Base-by-base conservation (phyloP, 1,140 invertebrate species). In the Anoplolepis gracilipes region DNA sequence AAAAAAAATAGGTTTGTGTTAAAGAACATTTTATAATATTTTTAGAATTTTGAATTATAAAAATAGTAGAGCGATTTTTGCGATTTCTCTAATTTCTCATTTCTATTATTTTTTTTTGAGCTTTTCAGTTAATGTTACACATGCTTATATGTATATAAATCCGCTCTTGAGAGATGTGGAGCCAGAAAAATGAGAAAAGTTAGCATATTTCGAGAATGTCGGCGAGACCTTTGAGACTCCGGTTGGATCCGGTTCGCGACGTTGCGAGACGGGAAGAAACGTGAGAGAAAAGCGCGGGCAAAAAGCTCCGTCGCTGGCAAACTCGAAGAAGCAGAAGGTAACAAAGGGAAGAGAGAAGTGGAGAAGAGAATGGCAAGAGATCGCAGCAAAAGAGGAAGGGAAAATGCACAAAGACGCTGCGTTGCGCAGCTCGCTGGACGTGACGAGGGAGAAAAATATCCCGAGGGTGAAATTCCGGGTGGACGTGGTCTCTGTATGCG, bases 351-450 rank as follows among this genome's bases (percentile, higher is more conserved):
- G 61, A 81, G 16, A 85, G 33, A 13, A 11, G 36, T 11, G 33
- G 53, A 84, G 42, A 36, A 49, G 36, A 65, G 36, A 64, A 78
- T 64, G n/a, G 42, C n/a, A 85, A 59, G 33, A 85, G 49, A 39
- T 28, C 61, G 30, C 19, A 25, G 16, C 8, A 10, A 16, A 4
- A 5, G 16, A 55, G 36, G 33, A 78, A 87, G 73, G 76, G 87
- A 88, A 88, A 78, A 73, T 69, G 79, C 78, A 85, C 86, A 84
- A 88, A 89, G 86, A 87, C 84, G 78, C 64, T 89, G 87, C 87
- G 88, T 86, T 88, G 88, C 87, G 87, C 87, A 89, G 88, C 77
- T 89, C 59, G 87, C 84, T 88, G 88, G 87, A 89, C 88, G 87
- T 89, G 88, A 89, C 84, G 77, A 88, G 87, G 87, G 69, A 88